Conservation (phyloP, 2,888 invertebrate species). For the Mythimna ferrago region DNA sequence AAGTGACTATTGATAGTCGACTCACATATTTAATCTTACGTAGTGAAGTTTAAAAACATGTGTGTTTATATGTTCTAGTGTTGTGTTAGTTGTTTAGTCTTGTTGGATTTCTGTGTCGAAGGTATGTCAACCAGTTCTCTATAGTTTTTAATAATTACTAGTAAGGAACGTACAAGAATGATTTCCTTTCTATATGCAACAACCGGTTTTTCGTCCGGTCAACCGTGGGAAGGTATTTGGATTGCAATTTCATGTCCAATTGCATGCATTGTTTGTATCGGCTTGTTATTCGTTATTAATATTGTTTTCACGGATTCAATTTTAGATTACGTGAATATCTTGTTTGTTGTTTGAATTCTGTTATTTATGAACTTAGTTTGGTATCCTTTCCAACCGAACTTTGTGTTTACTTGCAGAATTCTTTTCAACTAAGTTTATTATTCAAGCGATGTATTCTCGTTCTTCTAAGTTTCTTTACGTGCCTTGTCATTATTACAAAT, state of each 20-base stretch:
- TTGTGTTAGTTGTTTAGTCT: conserved; percentile 65
- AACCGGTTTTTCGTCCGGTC: conserved; percentile 87
- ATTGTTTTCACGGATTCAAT: conserved; percentile 44
- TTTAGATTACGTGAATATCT: conserved; percentile 38
- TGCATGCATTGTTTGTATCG: conserved; percentile 67
- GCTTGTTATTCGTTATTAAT: conserved; percentile 44
- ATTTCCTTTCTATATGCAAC: conserved; percentile 87
- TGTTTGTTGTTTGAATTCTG: conserved; percentile 28
- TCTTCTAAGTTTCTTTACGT: conserved; percentile 13
- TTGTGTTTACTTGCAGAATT: conserved; percentile 33
- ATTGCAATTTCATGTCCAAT: conserved; percentile 75
- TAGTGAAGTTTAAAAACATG: conserved; percentile 83
- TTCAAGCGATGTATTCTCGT: conserved; percentile 4
- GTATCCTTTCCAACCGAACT: conserved; percentile 20
- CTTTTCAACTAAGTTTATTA: conserved; percentile 33
- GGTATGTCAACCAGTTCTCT: conserved; percentile 78
- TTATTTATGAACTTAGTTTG: conserved; percentile 41
- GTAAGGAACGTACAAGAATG: conserved; percentile 78
- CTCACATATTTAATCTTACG: conserved; percentile 79
- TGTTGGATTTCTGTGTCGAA: conserved; percentile 70
- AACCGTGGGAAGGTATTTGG: conserved; percentile 86
- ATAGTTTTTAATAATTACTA: conserved; percentile 76
- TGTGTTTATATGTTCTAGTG: conserved; percentile 73
- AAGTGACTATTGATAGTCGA: conserved; percentile 68
- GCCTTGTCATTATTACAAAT: conserved; percentile 38